Evolutionary conservation across 2,113 vertebrate genomes (phyloP).

Genomic region (Sigmodon hispidus): DNA sequence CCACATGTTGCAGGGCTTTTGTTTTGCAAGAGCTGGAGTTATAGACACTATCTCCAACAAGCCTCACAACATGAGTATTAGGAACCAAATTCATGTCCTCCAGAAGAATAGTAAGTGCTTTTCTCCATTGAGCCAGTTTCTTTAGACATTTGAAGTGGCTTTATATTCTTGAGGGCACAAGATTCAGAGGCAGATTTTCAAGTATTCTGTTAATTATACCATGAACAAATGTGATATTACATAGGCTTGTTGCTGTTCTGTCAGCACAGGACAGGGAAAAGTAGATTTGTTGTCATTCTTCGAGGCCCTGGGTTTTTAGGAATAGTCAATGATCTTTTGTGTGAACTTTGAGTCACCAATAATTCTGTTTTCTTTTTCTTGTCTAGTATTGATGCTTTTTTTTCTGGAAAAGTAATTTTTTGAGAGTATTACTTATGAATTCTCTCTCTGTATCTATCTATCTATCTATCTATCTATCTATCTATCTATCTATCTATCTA

Average conservation of each 20-base stretch:
- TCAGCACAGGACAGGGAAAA: not conserved
- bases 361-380: not conserved
- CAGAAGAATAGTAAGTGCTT: not conserved
- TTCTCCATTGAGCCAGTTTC: not conserved
- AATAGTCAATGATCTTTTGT: not conserved
- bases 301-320: not conserved
- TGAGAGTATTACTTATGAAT: not conserved
- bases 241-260: no score
- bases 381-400: not conserved
- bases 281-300: not conserved
- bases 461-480: no score
- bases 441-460: no score
- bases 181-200: not conserved
- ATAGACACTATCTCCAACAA: not conserved
- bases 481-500: no score
- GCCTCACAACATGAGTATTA: not conserved
- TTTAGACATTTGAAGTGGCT: not conserved
- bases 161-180: not conserved
- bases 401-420: not conserved
- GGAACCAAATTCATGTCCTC: not conserved
- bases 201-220: not conserved
- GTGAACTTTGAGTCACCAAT: not conserved
- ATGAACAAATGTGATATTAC: no score
- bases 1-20: not conserved
- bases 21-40: not conserved